phyloP scores from a whole-genome alignment of 2,888 invertebrate species.

The Bellardia pandia region DNA sequence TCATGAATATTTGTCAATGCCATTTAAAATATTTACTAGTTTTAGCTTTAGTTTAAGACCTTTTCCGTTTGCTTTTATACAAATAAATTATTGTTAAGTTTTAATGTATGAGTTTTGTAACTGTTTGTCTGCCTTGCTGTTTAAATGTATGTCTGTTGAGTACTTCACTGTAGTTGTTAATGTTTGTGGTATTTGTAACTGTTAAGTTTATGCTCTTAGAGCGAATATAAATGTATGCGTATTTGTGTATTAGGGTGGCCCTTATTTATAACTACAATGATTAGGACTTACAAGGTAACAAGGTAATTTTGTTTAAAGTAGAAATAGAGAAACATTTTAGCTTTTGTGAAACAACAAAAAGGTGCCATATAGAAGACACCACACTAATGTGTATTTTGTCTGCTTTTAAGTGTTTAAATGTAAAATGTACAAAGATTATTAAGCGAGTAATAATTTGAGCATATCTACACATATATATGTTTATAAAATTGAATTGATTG shows the following conservation, averaged over 20 bases:
- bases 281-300: no score
- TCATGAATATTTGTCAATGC: no score
- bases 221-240: neutral
- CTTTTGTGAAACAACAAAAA: no score
- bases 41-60: no score
- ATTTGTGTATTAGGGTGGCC: no score
- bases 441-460: conserved; percentile 43
- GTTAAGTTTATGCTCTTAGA: conserved; percentile 38
- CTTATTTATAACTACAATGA: no score
- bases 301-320: no score
- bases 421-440: conserved; percentile 19
- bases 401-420: conserved; percentile 30
- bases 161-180: conserved; percentile 31
- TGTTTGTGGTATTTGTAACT: conserved; percentile 50
- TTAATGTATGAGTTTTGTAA: conserved; percentile 3
- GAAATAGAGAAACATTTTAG: no score
- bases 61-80: neutral
- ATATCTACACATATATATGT: neutral
- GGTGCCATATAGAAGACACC: no score
- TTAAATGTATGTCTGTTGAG: neutral
- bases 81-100: neutral
- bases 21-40: no score
- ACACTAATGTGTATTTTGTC: neutral
- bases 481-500: conserved; percentile 65
- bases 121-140: conserved; percentile 1